A percentile compares a stretch with the other conserved stretches of the same genome.
These are phyloP conservation scores for Xiphorhynchus erythropygius DNA, from an alignment of 2,797 vertebrate genomes.

Conservation along the genomic window DNA sequence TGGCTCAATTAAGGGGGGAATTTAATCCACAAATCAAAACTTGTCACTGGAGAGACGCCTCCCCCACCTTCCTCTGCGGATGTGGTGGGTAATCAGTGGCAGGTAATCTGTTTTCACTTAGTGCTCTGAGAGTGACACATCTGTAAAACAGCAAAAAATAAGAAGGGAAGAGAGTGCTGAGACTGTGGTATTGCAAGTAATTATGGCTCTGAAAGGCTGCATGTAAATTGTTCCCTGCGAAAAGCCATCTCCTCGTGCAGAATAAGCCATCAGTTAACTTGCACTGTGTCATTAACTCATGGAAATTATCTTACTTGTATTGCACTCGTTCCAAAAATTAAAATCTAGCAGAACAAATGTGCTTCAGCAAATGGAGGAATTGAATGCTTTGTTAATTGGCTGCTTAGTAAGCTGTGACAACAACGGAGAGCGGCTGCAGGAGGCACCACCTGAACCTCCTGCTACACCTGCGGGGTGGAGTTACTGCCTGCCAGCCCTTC, in stretches of 20 bases:
- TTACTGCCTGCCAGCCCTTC: neutral
- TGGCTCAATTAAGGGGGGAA: neutral
- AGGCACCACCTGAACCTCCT: neutral
- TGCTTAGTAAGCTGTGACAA: neutral
- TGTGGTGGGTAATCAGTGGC: neutral
- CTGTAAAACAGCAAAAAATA: neutral
- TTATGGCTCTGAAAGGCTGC: neutral
- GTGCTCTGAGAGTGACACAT: neutral
- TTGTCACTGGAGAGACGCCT: neutral
- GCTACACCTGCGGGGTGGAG: neutral
- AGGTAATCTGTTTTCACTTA: conserved; percentile 24
- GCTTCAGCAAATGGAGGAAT: neutral
- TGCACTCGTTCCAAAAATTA: conserved; percentile 37
- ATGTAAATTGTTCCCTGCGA: neutral
- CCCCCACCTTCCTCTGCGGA: neutral
- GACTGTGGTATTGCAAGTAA: neutral
- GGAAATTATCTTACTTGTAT: neutral
- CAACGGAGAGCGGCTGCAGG: neutral
- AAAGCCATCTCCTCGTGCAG: neutral
- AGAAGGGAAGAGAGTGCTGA: neutral
- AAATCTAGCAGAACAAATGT: conserved; percentile 13
- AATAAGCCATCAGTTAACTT: conserved; percentile 18
- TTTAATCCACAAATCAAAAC: conserved; percentile 28
- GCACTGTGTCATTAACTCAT: conserved; percentile 6
- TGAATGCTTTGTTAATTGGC: conserved; percentile 5